Base-by-base conservation (phyloP, 2,888 invertebrate genomes). In the Campoletis raptor region DNA sequence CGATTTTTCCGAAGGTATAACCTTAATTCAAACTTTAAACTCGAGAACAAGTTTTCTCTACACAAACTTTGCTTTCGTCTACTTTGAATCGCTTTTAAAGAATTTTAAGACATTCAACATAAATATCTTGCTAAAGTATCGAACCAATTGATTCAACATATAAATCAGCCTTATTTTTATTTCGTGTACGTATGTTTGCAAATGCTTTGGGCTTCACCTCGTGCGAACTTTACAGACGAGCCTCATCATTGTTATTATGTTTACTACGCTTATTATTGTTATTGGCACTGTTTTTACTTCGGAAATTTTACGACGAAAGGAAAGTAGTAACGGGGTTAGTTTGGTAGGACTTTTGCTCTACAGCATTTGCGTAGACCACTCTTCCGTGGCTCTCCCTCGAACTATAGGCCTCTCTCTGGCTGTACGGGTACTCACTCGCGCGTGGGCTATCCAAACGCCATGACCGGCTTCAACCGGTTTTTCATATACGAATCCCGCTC, bases 391-490 rank as follows among this genome's bases (percentile, higher is more conserved):
- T 73, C 67, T 36, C 54, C 21, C 37, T 73, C 52, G 54, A 57
- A 70, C 70, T 72, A 64, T 64, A 54, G 70, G 57, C n/a, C 64
- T 69, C 40, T 77, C 64, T 69, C 40, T 66, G 64, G 66, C 70
- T 81, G 42, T 81, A 74, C 54, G 45, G 66, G 48, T 72, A 81
- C 77, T 85, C 81, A 64, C 85, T 78, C 83, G 81, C 87, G 89
- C 90, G 91, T 89, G 90, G 91, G 89, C 78, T 85, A 79, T 76
- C 74, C 76, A 84, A 89, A 86, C 83, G 78, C 87, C 87, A 88
- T 88, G 88, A 88, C 88, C 90, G 89, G 88, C 87, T 88, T 90
- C 86, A 91, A 91, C 91, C 91, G 91, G 90, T 92, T 91, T 89
- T 77, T 88, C 67, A 82, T 73, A 66, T 81, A 85, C 81, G 80